Evolutionary conservation across 2,113 vertebrate species (phyloP), one percentile per base, ranked within the genome.

Genomic region (Clupea harengus): DNA sequence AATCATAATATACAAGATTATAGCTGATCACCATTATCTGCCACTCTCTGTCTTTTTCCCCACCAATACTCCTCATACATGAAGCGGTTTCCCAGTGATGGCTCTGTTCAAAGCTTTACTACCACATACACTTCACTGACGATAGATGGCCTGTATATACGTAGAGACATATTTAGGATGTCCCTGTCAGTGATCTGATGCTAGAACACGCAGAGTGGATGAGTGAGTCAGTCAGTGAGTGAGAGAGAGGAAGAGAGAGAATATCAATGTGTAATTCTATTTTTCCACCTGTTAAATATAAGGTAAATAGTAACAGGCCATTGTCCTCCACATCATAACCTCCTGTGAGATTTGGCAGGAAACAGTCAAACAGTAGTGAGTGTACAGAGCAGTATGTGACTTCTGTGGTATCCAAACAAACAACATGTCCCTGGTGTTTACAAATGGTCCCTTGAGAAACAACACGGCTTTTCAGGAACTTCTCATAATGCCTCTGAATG

Each of bases 401-500:
- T 54, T 67, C 17, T 32, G 60, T 25, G n/a, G 54, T 39, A 22
- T 81, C 57, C 49, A 47, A 86, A 82, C 64, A 82, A 47, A 60
- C 50, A 87, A 82, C 45, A 85, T 3, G 20, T 39, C 60, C 81
- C 72, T 45, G 67, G 81, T 84, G 60, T 50, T 75, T 49, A 22
- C 75, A 81, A 64, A 17, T 22, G 81, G 83, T 72, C 47, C 2
- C 72, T 78, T 52, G n/a, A 49, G 39, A 85, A 85, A 44, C 44
- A 83, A 45, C 67, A 60, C 83, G 83, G 84, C 67, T 81, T 88
- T 81, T 88, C 87, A 81, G 87, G 87, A 88, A 85, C 87, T 88
- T 54, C 57, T 82, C 60, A 78, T 57, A 52, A 85, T 45, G 39
- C 49, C 32, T n/a, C 72, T 39, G n/a, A 46, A 46, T 87, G 86